Evolutionary conservation across 2,888 invertebrate species (phyloP).

Genomic region (Diplolepis rosae): DNA sequence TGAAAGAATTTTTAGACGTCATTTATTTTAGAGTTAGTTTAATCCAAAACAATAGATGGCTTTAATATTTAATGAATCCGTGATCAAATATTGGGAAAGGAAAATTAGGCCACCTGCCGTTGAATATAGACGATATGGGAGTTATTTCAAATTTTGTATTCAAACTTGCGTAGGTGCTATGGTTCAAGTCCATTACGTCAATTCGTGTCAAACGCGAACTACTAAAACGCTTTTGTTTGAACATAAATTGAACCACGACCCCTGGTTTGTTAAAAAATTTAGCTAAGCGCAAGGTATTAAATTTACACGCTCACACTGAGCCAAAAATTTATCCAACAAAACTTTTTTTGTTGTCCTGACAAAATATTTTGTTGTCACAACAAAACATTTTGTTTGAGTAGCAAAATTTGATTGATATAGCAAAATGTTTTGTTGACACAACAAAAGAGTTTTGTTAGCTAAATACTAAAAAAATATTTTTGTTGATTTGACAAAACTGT

Average conservation of each 20-base stretch:
- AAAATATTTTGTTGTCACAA: neutral
- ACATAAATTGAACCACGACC: neutral
- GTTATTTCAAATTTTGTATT: neutral
- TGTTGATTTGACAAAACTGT: no score
- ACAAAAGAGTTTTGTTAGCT: no score
- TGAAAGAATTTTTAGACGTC: no score
- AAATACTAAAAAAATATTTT: no score
- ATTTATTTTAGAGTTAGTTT: neutral
- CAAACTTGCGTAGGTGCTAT: neutral
- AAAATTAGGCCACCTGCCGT: neutral
- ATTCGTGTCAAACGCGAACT: slow-evolving; percentile 1
- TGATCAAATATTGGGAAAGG: neutral
- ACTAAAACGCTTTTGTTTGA: neutral
- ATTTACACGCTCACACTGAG: neutral
- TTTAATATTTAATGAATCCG: neutral
- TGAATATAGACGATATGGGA: neutral
- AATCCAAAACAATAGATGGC: neutral
- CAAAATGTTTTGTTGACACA: neutral
- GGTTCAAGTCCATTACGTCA: neutral
- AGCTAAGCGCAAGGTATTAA: neutral
- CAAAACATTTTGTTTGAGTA: no score
- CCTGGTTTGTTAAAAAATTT: neutral
- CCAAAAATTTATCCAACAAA: neutral
- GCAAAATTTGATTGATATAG: neutral
- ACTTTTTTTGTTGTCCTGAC: neutral